Evolutionary conservation across 1,140 invertebrate species (phyloP).

Genomic region (Drosophila quadrilineata): DNA sequence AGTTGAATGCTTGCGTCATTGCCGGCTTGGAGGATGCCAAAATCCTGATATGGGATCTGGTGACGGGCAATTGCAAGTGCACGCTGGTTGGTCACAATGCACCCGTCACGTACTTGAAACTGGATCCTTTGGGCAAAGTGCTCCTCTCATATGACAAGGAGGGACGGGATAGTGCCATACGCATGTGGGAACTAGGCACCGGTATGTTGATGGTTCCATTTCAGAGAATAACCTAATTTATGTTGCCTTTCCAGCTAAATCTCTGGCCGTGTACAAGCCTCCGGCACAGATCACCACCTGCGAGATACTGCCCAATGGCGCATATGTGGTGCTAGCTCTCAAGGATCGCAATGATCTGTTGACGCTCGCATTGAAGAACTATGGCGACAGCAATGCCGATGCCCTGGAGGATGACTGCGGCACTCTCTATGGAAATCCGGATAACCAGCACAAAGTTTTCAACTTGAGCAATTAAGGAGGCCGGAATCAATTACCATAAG

Average conservation of each 20-base stretch:
- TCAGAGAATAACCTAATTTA: not conserved
- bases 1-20: constrained; percentile 90
- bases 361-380: constrained; percentile 85
- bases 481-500: constrained; percentile 68
- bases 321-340: constrained; percentile 86
- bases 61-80: constrained; percentile 86
- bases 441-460: constrained; percentile 79
- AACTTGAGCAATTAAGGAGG: constrained; percentile 68
- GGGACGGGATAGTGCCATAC: constrained; percentile 87
- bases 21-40: constrained; percentile 90
- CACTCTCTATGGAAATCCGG: constrained; percentile 76
- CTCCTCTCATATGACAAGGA: constrained; percentile 88
- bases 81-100: constrained; percentile 89
- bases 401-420: constrained; percentile 69
- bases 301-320: constrained; percentile 88
- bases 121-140: constrained; percentile 86
- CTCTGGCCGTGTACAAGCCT: constrained; percentile 89
- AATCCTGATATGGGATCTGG: constrained; percentile 93
- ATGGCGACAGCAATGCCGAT: constrained; percentile 51
- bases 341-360: constrained; percentile 85
- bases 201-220: constrained; percentile 82
- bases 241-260: constrained; percentile 83
- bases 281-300: constrained; percentile 89
- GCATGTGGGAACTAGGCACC: constrained; percentile 89
- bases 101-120: constrained; percentile 86